Evolutionary conservation across 2,797 vertebrate genomes (phyloP).

Genomic region (Paguma larvata): DNA sequence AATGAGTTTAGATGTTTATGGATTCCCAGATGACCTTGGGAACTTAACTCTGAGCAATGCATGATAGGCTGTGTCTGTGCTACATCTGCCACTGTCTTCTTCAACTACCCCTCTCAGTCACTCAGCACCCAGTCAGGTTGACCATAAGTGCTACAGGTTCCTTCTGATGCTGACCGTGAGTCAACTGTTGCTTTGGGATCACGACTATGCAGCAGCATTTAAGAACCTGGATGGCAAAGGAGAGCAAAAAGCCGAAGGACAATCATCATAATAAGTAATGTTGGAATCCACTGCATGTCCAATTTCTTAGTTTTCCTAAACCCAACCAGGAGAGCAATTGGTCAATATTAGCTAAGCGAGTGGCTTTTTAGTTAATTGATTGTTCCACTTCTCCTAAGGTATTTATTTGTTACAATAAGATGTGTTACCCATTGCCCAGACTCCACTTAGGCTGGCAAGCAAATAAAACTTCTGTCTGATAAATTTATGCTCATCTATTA

Average conservation of each 20-base stretch:
- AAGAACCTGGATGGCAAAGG: not conserved
- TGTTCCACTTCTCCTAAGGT: constrained; percentile 26
- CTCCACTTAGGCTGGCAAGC: not conserved
- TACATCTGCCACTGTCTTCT: not conserved
- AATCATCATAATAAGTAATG: constrained; percentile 20
- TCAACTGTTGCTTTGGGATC: constrained; percentile 29
- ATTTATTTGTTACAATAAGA: constrained; percentile 58
- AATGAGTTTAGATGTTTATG: not conserved
- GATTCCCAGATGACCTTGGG: not conserved
- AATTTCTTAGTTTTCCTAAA: constrained; percentile 37
- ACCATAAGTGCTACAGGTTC: not conserved
- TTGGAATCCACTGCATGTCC: constrained; percentile 18
- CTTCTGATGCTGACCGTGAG: constrained; percentile 23
- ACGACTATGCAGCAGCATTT: not conserved
- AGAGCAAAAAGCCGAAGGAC: not conserved
- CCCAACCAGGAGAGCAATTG: constrained; percentile 38
- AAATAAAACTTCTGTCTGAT: constrained; percentile 51
- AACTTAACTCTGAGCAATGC: not conserved
- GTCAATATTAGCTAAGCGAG: constrained; percentile 46
- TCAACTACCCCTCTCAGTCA: not conserved
- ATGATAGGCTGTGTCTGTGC: not conserved
- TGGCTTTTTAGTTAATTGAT: constrained; percentile 38
- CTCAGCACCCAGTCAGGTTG: not conserved
- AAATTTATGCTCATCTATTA: constrained; percentile 19
- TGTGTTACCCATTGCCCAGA: not conserved